Evolutionary conservation across 1,140 invertebrate species (phyloP).

Genomic region (Heliconius himera): DNA sequence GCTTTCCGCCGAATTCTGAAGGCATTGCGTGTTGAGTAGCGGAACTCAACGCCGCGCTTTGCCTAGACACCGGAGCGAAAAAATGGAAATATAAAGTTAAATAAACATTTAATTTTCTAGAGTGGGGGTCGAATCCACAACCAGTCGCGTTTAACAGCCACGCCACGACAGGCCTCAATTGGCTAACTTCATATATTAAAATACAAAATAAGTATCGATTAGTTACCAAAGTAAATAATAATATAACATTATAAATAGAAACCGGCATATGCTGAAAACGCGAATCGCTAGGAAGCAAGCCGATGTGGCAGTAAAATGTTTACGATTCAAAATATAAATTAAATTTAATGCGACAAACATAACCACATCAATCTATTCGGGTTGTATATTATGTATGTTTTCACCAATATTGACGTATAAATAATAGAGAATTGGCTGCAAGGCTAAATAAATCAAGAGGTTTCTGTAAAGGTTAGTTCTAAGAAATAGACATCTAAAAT

Average conservation of each 20-base stretch:
- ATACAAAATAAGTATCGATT: conserved; percentile 16
- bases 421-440: neutral
- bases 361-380: conserved; percentile 37
- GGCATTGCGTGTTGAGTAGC: too few relatives aligned
- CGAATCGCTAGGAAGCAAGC: conserved; percentile 44
- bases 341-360: conserved; percentile 56
- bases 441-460: neutral
- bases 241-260: conserved; percentile 30
- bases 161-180: too few relatives aligned
- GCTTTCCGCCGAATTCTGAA: too few relatives aligned
- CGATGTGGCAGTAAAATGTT: conserved; percentile 59
- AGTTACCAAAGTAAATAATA: neutral
- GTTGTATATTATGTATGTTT: neutral
- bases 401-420: neutral
- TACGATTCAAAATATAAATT: conserved; percentile 65
- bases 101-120: too few relatives aligned
- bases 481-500: neutral
- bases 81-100: too few relatives aligned
- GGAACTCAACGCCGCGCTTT: too few relatives aligned
- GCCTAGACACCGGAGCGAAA: too few relatives aligned
- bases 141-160: neutral
- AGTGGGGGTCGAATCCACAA: too few relatives aligned
- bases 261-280: conserved; percentile 40
- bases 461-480: neutral
- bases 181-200: neutral